Evolutionary conservation across 2,797 vertebrate species (phyloP), one percentile per base, ranked within the genome.

Genomic region (Furcifer pardalis): DNA sequence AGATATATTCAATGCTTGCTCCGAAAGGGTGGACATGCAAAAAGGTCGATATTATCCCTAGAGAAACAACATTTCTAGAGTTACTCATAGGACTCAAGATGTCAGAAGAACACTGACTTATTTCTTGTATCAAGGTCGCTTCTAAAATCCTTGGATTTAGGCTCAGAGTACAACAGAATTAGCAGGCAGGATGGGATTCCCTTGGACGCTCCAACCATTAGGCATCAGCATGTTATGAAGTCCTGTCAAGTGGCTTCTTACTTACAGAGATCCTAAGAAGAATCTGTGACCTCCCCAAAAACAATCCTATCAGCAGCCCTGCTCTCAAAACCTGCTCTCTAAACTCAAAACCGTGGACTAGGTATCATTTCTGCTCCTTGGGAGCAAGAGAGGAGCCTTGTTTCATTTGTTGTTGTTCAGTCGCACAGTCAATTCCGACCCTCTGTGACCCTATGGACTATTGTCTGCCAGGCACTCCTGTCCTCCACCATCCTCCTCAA

Each of bases 1-100:
- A 98, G 96, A 99, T 99, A 94, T 98, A 99, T 94, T 98, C 98
- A 71, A 98, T 98, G 94, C 97, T 98, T 88, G 98, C 97, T 92
- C 97, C 97, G 74, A 98, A 98, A 0, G 98, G 98, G 91, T 98
- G 97, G 87, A 99, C 97, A 0, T 98, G 98, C 88, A 99, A 97
- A 91, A 99, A 99, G 0, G 98, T 98, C 5, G 97, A 98, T 91
- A 99, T 98, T 85, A 99, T 99, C 83, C 98, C 98, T 99, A 95
- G 4, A 87, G 91, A 93, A 89, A 94, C 84, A 91, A 90, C 10
- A 86, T 35, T 79, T 79, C 42, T 79, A 35, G 30, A 12, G 2
- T 85, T 40, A 87, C 0, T 75, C 46, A 19, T 35, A 7, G 15
- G 30, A 44, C 5, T 35, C 10, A 21, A 21, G 52, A 52, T 4